Evolutionary conservation across 1,140 invertebrate genomes (phyloP).

Genomic region (Drosophila quadrilineata): DNA sequence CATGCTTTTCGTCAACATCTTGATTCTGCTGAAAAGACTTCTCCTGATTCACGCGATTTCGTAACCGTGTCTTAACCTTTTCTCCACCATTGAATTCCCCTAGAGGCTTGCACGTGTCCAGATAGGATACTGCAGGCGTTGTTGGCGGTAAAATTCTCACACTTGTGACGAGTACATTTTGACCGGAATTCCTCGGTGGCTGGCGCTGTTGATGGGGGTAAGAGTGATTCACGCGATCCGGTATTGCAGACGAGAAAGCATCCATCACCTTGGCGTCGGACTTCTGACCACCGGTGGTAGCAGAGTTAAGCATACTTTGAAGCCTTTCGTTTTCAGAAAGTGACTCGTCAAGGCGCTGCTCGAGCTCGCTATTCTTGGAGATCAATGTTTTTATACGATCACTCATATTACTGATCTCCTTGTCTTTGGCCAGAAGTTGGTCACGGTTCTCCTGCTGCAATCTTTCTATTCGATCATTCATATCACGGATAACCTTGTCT

Average conservation of each 20-base stretch:
- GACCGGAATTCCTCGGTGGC: background rate
- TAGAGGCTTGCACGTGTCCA: slow-evolving; percentile 27
- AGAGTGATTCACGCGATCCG: background rate
- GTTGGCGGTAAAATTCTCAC: slow-evolving; percentile 17
- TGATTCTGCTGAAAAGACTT: slow-evolving; percentile 22
- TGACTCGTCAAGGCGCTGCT: too few relatives aligned
- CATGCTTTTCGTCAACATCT: slow-evolving; percentile 11
- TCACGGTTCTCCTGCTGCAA: too few relatives aligned
- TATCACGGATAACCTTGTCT: slow-evolving; percentile 86
- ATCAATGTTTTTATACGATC: too few relatives aligned
- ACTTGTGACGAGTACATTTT: slow-evolving; percentile 31
- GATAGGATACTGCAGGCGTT: background rate
- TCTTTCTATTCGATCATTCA: slow-evolving; percentile 68
- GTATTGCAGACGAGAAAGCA: too few relatives aligned
- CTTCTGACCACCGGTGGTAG: too few relatives aligned
- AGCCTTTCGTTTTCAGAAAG: too few relatives aligned
- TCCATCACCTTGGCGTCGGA: too few relatives aligned
- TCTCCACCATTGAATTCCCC: slow-evolving; percentile 59
- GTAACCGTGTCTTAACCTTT: slow-evolving; percentile 59
- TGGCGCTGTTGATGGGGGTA: slow-evolving; percentile 1
- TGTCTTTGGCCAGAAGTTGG: too few relatives aligned
- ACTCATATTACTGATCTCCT: too few relatives aligned
- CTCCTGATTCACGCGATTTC: slow-evolving; percentile 63
- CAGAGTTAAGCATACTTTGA: too few relatives aligned
- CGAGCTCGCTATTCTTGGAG: too few relatives aligned